Base-by-base conservation (phyloP, 1,140 invertebrate genomes). In the Diorhabda sublineata region DNA sequence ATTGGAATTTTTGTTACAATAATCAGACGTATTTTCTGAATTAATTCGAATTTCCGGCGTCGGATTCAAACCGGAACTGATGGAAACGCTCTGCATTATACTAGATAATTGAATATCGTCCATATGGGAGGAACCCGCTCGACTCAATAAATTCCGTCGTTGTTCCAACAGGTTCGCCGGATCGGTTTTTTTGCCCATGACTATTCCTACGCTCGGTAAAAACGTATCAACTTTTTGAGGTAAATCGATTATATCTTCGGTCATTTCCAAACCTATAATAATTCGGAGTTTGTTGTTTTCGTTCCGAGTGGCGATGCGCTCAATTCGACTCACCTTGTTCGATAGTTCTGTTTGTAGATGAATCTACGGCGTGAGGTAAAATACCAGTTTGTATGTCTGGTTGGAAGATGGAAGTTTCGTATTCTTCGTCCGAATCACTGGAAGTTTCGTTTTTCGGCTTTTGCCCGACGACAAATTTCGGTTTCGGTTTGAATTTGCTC, bases 31-130 rank as follows among this genome's bases (percentile, higher is more conserved):
- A 60, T 81, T 66, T 66, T 78, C 80, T 41, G 75, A 78, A 66
- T 73, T 76, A 68, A 89, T 85, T 5, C 84, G 85, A 63, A 91
- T 92, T 77, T 92, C 89, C 0, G 90, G 90, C 58, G 87, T 87
- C 26, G 83, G 77, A 9, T 85, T 81, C 79, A 58, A 64, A 9
- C 43, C 65, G 3, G 59, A 45, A 82, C 67, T 71, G 83, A 64
- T 47, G 5, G 85, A 78, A 76, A 89, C 76, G 80, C 85, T 82
- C 83, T 89, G 81, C 4, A 84, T 83, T 3, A 86, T 83, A 58
- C 84, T 83, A 2, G 81, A 80, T 7, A 86, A 80, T 64, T 84
- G 84, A 67, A 85, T 82, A 3, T 82, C 78, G 44, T 82, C 73
- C 9, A 85, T 75, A 75, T 84, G 80, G 57, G 83, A 81, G 2